Percentiles rank a stretch among this genome's conserved stretches.
These are phyloP conservation scores for Mesitornis unicolor DNA, from an alignment of 2,113 vertebrate genomes.

Conservation along the genomic window DNA sequence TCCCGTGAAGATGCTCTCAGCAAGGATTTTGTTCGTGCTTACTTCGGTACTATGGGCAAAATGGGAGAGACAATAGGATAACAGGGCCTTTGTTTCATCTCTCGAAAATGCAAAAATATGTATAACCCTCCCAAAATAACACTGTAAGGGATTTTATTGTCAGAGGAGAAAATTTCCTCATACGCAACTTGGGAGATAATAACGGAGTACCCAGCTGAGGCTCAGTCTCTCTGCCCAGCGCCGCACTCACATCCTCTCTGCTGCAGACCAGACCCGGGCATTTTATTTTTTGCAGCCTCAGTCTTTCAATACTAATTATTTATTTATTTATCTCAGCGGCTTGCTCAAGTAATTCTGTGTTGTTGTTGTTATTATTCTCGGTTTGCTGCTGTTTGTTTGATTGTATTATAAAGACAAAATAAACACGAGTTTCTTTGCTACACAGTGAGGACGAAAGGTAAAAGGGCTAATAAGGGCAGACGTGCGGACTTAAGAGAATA, in stretches of 20 bases:
- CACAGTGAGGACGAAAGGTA: background rate
- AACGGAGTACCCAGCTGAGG: background rate
- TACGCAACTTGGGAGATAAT: background rate
- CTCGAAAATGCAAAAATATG: background rate
- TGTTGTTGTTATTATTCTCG: background rate
- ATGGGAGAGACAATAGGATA: background rate
- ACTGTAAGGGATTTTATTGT: background rate
- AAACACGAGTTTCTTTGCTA: background rate
- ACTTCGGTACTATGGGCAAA: background rate
- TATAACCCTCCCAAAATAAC: no score
- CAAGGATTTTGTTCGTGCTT: background rate
- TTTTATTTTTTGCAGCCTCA: background rate
- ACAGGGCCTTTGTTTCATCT: background rate
- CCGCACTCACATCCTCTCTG: background rate
- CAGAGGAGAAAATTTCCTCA: background rate
- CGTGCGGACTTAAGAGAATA: background rate
- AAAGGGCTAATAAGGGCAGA: background rate
- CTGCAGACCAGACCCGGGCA: background rate
- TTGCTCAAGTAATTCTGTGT: background rate
- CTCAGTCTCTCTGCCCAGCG: background rate
- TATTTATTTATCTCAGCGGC: background rate
- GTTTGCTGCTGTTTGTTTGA: background rate
- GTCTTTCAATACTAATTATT: background rate
- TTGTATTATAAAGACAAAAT: background rate
- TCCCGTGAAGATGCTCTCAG: background rate